phyloP scores from a whole-genome alignment of 2,797 vertebrate species.

The Periparus ater region DNA sequence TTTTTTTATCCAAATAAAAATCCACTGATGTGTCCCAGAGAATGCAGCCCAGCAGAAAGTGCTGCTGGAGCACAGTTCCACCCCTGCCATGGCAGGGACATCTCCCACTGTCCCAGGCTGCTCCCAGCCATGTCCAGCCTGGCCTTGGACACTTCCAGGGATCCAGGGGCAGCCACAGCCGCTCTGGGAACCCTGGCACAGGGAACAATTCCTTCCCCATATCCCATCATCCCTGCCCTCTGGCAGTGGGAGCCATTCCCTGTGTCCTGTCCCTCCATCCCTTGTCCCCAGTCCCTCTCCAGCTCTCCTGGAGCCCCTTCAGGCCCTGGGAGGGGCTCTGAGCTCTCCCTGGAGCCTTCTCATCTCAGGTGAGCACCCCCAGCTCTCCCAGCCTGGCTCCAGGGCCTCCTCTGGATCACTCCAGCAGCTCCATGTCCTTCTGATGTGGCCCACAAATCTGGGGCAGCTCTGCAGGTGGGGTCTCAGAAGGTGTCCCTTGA shows the following conservation, averaged over 20 bases:
- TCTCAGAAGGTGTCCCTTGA: background rate
- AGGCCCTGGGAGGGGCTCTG: background rate
- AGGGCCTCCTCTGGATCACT: background rate
- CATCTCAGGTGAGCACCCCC: background rate
- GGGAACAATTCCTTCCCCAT: background rate
- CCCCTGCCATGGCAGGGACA: background rate
- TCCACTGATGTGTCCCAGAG: background rate
- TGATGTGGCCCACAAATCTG: background rate
- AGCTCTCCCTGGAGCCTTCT: background rate
- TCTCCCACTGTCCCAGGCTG: fast-evolving
- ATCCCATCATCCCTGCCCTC: background rate
- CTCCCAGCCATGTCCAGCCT: background rate
- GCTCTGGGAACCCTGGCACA: background rate
- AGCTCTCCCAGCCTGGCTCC: background rate
- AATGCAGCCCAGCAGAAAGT: background rate
- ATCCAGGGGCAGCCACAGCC: background rate
- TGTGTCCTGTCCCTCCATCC: background rate
- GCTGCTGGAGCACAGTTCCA: background rate
- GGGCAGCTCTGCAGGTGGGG: background rate
- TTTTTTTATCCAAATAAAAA: background rate
- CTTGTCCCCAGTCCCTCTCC: background rate
- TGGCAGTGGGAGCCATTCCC: background rate
- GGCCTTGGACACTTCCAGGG: background rate
- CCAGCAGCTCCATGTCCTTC: background rate
- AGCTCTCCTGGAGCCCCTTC: background rate